Conservation (phyloP, 2,888 invertebrate species). For the Dynastes tityus region DNA sequence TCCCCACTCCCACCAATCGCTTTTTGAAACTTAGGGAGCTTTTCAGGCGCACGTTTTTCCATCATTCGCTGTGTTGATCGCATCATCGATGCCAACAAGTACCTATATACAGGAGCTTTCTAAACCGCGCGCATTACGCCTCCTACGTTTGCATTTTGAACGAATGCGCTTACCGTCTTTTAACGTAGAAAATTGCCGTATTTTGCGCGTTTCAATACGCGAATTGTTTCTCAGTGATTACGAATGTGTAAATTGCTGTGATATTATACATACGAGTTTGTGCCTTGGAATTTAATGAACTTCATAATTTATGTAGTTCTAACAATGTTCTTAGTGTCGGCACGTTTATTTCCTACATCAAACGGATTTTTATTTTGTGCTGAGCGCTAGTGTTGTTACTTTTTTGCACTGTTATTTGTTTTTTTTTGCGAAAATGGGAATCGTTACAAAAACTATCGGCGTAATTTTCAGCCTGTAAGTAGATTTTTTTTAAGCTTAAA, state of each 20-base stretch:
- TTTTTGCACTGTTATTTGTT: background rate
- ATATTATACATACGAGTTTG: conserved; percentile 16
- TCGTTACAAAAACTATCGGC: conserved; percentile 84
- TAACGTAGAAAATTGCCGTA: background rate
- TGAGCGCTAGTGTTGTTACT: conserved; percentile 13
- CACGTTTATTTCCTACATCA: conserved; percentile 1
- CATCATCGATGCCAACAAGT: background rate
- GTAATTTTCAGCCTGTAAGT: conserved; percentile 89
- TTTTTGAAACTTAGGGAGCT: conserved; percentile 18
- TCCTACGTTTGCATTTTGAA: background rate
- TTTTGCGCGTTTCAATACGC: conserved; percentile 11
- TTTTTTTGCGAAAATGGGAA: conserved; percentile 74
- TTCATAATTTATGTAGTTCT: conserved; percentile 13
- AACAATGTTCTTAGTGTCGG: conserved; percentile 23
- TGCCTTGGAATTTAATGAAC: conserved; percentile 32
- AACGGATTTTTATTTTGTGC: conserved; percentile 20
- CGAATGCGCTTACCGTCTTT: conserved; percentile 9
- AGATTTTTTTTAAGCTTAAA: conserved; percentile 27
- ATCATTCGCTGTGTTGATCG: background rate
- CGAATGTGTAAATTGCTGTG: conserved; percentile 37
- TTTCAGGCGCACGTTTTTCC: background rate
- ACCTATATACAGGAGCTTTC: conserved; percentile 13
- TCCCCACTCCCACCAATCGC: conserved; percentile 9
- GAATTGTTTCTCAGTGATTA: conserved; percentile 31
- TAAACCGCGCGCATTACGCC: background rate